Conservation (phyloP, 2,113 vertebrate species). For the Tetrao urogallus region DNA sequence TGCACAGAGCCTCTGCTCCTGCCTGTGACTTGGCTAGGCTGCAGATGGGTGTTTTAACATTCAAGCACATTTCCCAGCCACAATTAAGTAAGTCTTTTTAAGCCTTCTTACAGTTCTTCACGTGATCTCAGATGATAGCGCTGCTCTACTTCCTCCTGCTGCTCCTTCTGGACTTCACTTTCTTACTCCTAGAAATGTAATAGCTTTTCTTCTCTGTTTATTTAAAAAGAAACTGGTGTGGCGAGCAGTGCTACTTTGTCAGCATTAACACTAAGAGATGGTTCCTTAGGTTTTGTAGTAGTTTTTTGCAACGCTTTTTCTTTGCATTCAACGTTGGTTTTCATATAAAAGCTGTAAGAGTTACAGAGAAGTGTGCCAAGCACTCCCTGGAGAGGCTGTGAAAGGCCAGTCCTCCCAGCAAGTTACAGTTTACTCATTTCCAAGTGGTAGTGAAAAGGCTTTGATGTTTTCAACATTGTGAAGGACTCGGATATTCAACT, state of each 20-base stretch:
- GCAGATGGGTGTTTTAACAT: too few species aligned
- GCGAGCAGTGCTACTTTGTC: neutral
- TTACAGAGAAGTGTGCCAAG: neutral
- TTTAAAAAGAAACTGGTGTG: neutral
- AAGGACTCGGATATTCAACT: neutral
- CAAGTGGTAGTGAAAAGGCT: neutral
- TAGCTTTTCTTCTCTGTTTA: neutral
- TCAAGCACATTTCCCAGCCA: too few species aligned
- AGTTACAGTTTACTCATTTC: neutral
- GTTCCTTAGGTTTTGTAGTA: neutral
- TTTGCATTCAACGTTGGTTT: neutral
- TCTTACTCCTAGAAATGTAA: neutral
- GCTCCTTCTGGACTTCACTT: neutral
- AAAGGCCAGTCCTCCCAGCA: neutral
- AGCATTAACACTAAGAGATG: neutral
- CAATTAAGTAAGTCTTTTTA: too few species aligned
- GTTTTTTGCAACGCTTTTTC: neutral
- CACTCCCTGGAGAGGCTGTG: neutral
- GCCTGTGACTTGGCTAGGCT: too few species aligned
- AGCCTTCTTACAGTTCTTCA: neutral
- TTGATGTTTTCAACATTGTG: neutral
- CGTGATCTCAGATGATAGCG: neutral
- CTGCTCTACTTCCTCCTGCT: neutral
- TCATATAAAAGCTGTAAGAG: neutral
- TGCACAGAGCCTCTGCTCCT: too few species aligned